Evolutionary conservation across 2,113 vertebrate genomes (phyloP).

Genomic region (Laticauda laticaudata): DNA sequence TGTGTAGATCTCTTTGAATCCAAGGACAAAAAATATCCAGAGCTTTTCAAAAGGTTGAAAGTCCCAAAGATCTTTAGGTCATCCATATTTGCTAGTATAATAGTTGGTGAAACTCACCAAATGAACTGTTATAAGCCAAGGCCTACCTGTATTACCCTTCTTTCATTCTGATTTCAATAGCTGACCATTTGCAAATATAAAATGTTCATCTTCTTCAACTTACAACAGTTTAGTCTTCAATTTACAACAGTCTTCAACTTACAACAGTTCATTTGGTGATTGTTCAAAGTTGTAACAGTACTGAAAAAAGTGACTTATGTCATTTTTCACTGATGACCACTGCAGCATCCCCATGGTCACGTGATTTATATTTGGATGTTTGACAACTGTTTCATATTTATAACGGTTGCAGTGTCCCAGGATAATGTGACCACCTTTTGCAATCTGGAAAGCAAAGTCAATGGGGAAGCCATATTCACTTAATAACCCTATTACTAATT

Average conservation of each 20-base stretch:
- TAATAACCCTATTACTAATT: neutral
- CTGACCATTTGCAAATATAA: neutral
- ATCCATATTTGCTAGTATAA: neutral
- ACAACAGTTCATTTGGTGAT: neutral
- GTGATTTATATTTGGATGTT: neutral
- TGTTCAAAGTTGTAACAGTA: neutral
- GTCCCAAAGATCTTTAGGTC: neutral
- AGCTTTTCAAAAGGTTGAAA: neutral
- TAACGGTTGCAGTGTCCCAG: neutral
- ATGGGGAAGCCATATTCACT: neutral
- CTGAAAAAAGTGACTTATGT: neutral
- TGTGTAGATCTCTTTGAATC: neutral
- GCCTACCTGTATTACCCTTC: neutral
- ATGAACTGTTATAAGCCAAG: neutral
- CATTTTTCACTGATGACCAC: neutral
- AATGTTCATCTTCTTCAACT: neutral
- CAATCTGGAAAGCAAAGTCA: neutral
- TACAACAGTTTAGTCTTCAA: neutral
- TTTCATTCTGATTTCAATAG: neutral
- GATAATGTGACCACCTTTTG: neutral
- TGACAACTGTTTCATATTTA: neutral
- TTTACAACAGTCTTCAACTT: neutral
- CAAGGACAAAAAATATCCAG: neutral
- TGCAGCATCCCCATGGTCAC: neutral
- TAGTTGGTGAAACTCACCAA: neutral